Evolutionary conservation across 2,113 vertebrate genomes (phyloP).

Genomic region (Leptosomus discolor): DNA sequence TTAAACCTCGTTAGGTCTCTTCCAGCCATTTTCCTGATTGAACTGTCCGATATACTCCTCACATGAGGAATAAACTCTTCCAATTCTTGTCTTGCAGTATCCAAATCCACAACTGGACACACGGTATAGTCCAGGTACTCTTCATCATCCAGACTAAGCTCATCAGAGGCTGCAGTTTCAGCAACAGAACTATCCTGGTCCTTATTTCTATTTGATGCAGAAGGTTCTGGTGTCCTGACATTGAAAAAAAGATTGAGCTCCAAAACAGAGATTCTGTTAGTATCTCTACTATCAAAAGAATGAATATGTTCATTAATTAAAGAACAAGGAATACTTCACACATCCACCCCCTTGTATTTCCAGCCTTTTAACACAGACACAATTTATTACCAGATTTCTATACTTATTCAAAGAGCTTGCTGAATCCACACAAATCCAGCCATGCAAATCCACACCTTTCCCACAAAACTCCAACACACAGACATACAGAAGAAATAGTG

Average conservation of each 20-base stretch:
- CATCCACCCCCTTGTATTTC: not conserved
- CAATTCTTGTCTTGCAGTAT: slow-evolving; percentile 26
- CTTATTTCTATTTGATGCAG: fast-evolving
- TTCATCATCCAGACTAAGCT: not conserved
- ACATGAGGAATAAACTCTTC: slow-evolving; percentile 76
- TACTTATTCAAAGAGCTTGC: not conserved
- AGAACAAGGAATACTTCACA: not conserved
- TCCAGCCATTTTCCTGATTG: slow-evolving; percentile 59
- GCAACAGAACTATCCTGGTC: not conserved
- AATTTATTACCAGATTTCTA: not conserved
- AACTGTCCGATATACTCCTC: not conserved
- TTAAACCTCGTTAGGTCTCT: slow-evolving; percentile 72
- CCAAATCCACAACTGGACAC: not conserved
- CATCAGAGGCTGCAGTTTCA: not conserved
- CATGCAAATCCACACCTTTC: not conserved
- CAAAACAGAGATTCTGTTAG: not conserved
- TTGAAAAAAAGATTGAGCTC: not conserved
- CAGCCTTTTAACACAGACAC: not conserved
- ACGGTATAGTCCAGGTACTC: fast-evolving
- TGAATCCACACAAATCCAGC: not conserved
- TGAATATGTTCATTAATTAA: fast-evolving
- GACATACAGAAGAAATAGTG: not conserved
- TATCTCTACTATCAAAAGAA: not conserved
- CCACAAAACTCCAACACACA: not conserved
- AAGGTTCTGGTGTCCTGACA: not conserved